These are phyloP conservation scores for Marronus borbonicus DNA, from an alignment of 2,888 invertebrate species.

Conservation along the genomic window DNA sequence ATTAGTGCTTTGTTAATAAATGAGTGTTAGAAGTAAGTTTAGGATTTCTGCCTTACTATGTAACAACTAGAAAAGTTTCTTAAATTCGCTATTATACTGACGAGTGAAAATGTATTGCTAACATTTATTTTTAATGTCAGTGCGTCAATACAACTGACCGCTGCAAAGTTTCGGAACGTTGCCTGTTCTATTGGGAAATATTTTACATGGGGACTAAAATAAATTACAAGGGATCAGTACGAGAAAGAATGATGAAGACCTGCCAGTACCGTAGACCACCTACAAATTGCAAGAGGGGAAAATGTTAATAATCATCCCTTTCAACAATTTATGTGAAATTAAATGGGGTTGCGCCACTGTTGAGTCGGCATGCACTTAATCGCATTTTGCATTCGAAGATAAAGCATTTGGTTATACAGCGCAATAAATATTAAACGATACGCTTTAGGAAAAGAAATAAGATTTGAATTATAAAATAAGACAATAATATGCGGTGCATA, in stretches of 20 bases:
- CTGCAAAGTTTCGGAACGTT: slow-evolving; percentile 55
- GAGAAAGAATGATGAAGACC: slow-evolving; percentile 61
- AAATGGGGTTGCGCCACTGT: slow-evolving; percentile 41
- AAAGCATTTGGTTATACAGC: slow-evolving; percentile 18
- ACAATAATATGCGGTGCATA: too few relatives aligned
- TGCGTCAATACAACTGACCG: slow-evolving; percentile 57
- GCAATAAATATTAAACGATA: slow-evolving; percentile 19
- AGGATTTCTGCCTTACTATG: neutral
- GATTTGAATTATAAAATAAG: too few relatives aligned
- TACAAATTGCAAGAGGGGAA: slow-evolving; percentile 60
- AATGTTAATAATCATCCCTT: slow-evolving; percentile 57
- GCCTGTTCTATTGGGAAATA: slow-evolving; percentile 55
- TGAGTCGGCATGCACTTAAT: slow-evolving; percentile 43
- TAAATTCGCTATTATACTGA: slow-evolving; percentile 25
- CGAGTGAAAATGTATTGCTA: slow-evolving; percentile 46
- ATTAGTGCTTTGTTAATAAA: too few relatives aligned
- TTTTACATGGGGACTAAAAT: slow-evolving; percentile 59
- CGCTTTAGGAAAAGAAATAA: too few relatives aligned
- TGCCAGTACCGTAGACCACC: slow-evolving; percentile 60
- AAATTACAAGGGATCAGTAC: slow-evolving; percentile 61
- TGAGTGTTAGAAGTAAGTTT: too few relatives aligned
- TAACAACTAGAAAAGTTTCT: slow-evolving; percentile 6
- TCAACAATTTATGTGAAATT: slow-evolving; percentile 50
- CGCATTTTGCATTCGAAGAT: slow-evolving; percentile 44
- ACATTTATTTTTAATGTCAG: slow-evolving; percentile 52